phyloP scores from a whole-genome alignment of 1,140 invertebrate genomes.

The Octopus bimaculoides region DNA sequence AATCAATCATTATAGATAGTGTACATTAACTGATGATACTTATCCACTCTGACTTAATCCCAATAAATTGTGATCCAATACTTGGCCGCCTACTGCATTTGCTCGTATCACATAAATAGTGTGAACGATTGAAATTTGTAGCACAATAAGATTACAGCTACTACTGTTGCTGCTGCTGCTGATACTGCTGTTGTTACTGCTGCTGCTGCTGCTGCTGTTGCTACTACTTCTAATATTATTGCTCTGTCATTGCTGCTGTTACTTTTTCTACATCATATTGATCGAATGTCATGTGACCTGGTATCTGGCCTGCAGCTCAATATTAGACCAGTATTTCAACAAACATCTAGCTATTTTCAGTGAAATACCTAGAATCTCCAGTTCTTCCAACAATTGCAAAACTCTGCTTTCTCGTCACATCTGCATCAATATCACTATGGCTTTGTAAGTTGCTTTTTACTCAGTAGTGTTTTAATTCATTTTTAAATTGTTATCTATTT shows the following conservation, averaged over 20 bases:
- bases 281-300: slow-evolving; percentile 5
- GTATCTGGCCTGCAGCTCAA: slow-evolving; percentile 1
- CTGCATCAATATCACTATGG: neutral
- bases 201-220: neutral
- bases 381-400: neutral
- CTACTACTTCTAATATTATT: neutral
- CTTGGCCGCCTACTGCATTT: no score
- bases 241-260: neutral
- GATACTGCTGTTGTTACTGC: neutral
- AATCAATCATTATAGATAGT: no score
- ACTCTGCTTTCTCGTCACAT: neutral
- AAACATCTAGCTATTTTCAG: neutral
- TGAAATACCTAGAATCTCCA: neutral
- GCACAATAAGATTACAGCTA: neutral
- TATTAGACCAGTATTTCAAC: slow-evolving; percentile 5
- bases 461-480: neutral
- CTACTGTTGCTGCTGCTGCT: neutral
- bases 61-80: no score
- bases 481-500: neutral
- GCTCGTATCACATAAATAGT: no score
- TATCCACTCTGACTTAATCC: no score
- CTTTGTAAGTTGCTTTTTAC: slow-evolving; percentile 4
- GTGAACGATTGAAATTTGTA: no score
- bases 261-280: neutral
- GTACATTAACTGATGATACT: no score